Conservation (phyloP, 2,113 vertebrate genomes). For the Sander vitreus region DNA sequence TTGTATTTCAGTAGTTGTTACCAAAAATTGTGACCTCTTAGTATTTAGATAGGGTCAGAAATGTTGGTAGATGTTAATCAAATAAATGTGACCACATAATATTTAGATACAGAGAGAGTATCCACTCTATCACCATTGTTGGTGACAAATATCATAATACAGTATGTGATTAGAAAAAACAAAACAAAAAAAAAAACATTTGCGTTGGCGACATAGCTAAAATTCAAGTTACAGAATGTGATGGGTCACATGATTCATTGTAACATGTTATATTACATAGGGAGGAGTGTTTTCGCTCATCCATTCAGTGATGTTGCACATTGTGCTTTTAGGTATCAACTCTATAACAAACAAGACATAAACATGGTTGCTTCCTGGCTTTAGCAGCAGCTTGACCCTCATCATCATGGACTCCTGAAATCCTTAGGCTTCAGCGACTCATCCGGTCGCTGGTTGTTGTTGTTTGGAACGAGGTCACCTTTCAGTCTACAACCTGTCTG, state of each 20-base stretch:
- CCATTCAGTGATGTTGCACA: background rate
- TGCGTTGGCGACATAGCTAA: too few species aligned
- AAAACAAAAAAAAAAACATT: too few species aligned
- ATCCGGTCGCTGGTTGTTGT: slow-evolving; percentile 40
- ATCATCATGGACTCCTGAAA: slow-evolving; percentile 66
- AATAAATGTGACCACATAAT: background rate
- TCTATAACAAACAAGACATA: background rate
- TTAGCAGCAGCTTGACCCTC: slow-evolving; percentile 28
- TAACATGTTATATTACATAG: background rate
- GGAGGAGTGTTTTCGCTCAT: background rate
- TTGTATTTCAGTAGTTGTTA: background rate
- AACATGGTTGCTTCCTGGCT: slow-evolving; percentile 3
- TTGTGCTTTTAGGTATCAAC: background rate
- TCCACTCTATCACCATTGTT: background rate
- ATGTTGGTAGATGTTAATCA: background rate
- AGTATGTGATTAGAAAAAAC: background rate
- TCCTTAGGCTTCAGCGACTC: slow-evolving; percentile 32
- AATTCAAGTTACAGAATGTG: background rate
- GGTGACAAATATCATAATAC: background rate
- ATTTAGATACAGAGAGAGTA: background rate
- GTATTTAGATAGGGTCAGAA: background rate
- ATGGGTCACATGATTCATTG: background rate
- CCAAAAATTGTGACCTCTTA: background rate
- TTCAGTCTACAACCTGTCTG: slow-evolving; percentile 18
- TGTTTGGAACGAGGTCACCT: slow-evolving; percentile 32